Evolutionary conservation across 2,113 vertebrate genomes (phyloP).

Genomic region (Corydoras sp.): DNA sequence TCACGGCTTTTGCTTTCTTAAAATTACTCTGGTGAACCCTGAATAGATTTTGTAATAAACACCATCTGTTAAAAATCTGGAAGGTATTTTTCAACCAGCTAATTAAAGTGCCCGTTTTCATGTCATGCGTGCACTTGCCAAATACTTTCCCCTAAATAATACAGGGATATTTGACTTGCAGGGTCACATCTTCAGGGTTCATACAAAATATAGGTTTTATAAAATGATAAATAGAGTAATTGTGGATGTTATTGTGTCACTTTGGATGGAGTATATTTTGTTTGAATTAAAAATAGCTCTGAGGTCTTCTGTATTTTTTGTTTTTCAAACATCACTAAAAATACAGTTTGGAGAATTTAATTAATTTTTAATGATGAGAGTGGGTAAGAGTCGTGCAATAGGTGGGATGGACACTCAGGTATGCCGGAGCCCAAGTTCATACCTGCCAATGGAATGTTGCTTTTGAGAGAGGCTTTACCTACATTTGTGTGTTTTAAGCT

Average conservation of each 20-base stretch:
- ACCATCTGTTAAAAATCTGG: conserved; percentile 66
- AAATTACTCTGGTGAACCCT: conserved; percentile 17
- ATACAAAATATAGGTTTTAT: no score
- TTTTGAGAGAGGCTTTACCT: conserved; percentile 10
- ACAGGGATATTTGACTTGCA: conserved; percentile 16
- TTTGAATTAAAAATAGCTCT: no score
- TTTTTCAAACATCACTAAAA: no score
- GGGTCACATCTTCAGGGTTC: no score
- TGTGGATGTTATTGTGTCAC: no score
- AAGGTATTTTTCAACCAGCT: conserved; percentile 57
- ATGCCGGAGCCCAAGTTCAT: neutral
- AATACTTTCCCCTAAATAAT: conserved; percentile 47
- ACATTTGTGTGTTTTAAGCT: conserved; percentile 4
- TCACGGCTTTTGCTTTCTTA: neutral
- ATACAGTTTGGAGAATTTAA: no score
- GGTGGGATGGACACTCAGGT: neutral
- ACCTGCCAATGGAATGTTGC: conserved; percentile 10
- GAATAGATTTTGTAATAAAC: conserved; percentile 55
- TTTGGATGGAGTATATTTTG: no score
- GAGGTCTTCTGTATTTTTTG: no score
- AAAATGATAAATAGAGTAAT: no score
- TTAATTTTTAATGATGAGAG: no score
- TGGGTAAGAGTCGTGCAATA: no score
- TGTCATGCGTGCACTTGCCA: conserved; percentile 40
- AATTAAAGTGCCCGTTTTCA: conserved; percentile 56